A percentile compares a stretch with the other conserved stretches of the same genome.
Conservation (phyloP, 1,140 invertebrate species). For the Zaprionus capensis region DNA sequence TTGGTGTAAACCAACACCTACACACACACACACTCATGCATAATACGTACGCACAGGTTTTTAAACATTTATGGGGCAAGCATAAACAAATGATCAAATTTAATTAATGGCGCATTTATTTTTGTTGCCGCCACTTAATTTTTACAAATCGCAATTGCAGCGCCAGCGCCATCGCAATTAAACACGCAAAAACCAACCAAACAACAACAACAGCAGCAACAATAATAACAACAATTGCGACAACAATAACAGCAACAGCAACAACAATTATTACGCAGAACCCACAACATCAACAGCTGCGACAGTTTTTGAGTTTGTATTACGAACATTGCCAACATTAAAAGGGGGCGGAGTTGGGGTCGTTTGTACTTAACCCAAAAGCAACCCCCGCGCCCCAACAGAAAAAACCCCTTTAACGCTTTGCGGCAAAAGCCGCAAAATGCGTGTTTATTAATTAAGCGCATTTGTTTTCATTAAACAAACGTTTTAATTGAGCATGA, state of each 20-base stretch:
- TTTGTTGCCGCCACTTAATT: constrained; percentile 57
- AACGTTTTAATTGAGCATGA: constrained; percentile 84
- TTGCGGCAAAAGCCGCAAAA: constrained; percentile 71
- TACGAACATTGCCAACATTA: constrained; percentile 41
- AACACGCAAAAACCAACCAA: constrained; percentile 38
- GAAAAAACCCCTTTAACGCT: constrained; percentile 17
- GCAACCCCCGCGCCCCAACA: neutral
- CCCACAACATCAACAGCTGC: constrained; percentile 73
- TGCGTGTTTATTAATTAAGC: constrained; percentile 84
- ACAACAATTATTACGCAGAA: constrained; percentile 65
- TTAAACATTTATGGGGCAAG: constrained; percentile 38
- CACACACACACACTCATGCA: neutral
- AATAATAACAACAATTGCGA: constrained; percentile 30
- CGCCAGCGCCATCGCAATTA: constrained; percentile 37
- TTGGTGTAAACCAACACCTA: neutral
- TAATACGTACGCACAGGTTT: constrained; percentile 2
- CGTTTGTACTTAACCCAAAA: constrained; percentile 33
- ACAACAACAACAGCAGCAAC: constrained; percentile 17
- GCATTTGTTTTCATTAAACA: constrained; percentile 84
- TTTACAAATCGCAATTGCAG: constrained; percentile 58
- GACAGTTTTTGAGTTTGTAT: constrained; percentile 63
- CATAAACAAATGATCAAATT: constrained; percentile 59
- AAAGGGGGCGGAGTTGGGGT: neutral
- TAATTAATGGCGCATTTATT: constrained; percentile 47
- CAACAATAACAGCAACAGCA: constrained; percentile 44